Conservation (phyloP, 2,113 vertebrate genomes). For the Cichladusa arquata region DNA sequence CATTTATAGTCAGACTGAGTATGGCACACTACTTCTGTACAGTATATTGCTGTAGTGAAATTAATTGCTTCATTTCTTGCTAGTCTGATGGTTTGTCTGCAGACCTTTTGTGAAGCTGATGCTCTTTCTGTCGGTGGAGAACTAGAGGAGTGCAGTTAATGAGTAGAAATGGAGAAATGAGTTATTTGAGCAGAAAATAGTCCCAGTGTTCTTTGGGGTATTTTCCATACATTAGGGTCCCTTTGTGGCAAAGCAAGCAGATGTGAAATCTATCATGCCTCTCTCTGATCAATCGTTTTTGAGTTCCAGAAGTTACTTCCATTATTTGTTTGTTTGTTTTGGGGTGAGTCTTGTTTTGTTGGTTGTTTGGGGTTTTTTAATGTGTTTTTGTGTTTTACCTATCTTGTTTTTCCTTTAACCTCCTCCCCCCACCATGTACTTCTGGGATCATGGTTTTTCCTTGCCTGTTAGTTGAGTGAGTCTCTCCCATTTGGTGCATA, state of each 20-base stretch:
- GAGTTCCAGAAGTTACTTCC: background rate
- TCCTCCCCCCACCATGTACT: accelerated
- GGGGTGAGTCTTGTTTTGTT: background rate
- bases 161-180: background rate
- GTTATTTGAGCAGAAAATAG: background rate
- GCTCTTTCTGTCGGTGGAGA: background rate
- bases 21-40: background rate
- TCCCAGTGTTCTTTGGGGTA: background rate
- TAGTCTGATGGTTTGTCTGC: background rate
- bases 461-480: background rate
- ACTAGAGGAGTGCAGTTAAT: background rate
- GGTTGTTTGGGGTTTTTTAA: background rate
- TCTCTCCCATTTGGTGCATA: background rate
- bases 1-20: background rate
- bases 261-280: background rate
- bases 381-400: background rate
- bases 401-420: background rate
- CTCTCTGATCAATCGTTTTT: background rate
- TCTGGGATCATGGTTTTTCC: background rate
- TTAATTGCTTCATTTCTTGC: background rate
- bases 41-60: background rate
- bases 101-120: background rate
- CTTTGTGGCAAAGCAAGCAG: background rate
- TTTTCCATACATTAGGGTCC: background rate
- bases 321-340: background rate